Evolutionary conservation across 2,797 vertebrate species (phyloP).

Genomic region (Rhinogobio ventralis): DNA sequence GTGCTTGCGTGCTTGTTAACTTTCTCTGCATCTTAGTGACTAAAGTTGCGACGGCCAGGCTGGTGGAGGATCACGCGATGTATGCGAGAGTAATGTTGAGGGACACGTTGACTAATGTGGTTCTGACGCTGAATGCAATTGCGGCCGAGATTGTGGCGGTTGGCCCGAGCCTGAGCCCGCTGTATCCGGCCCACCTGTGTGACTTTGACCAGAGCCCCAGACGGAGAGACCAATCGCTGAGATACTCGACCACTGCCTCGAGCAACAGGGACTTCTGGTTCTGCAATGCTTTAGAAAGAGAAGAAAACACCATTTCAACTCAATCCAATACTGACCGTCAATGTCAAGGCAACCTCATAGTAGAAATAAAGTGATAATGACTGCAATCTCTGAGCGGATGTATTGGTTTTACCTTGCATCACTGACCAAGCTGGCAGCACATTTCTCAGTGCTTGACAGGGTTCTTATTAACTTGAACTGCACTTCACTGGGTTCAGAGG

Average conservation of each 20-base stretch:
- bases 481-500: constrained; percentile 26
- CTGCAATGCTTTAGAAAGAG: constrained; percentile 70
- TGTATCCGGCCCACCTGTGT: constrained; percentile 79
- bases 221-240: constrained; percentile 66
- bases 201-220: constrained; percentile 78
- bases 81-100: constrained; percentile 71
- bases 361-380: neutral
- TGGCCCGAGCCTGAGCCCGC: constrained; percentile 77
- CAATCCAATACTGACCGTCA: neutral
- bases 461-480: constrained; percentile 22
- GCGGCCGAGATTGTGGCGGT: constrained; percentile 77
- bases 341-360: neutral
- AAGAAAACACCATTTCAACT: neutral
- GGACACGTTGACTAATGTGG: constrained; percentile 77
- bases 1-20: neutral
- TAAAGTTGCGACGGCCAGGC: constrained; percentile 85
- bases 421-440: constrained; percentile 17
- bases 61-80: constrained; percentile 84
- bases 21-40: constrained; percentile 78
- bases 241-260: constrained; percentile 61
- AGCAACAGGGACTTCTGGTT: constrained; percentile 68
- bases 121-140: constrained; percentile 88
- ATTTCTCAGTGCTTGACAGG: constrained; percentile 37
- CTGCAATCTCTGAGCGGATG: neutral
- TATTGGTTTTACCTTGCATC: constrained; percentile 38